Base-by-base conservation (phyloP, 2,113 vertebrate species). In the Grammomys surdaster region DNA sequence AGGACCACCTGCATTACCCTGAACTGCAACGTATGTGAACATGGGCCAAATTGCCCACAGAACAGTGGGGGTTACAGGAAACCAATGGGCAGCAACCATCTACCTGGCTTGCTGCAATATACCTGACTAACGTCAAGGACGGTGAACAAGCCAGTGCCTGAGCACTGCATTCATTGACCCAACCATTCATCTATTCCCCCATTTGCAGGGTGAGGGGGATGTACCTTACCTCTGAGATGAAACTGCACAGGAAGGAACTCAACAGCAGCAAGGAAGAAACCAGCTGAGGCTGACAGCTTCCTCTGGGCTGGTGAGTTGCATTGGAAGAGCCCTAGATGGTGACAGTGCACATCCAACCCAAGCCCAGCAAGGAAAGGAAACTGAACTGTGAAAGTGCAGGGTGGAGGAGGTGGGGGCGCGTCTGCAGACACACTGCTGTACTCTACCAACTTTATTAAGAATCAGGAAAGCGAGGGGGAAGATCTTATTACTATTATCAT, bases 401-500 rank as follows among this genome's bases (percentile, higher is more conserved):
- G 63, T 33, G 63, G n/a, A 24, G 26, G 63, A 26, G 19, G 48
- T 56, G n/a, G 73, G 28, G 75, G 36, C 19, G 36, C 0, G 48
- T 70, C 86, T 67, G 81, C 88, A 92, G 82, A 95, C 63, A 84
- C 1, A 13, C 24, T 40, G 82, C 70, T 78, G 89, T 51, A 72
- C 65, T 70, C 91, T 69, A 95, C n/a, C 81, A 96, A 93, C 91
- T 96, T 97, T 94, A 95, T 89, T 93, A 94, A 94, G 93, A 91
- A 91, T 80, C 75, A 46, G 40, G 78, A 72, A 84, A 72, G 60
- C 81, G 73, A 90, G 51, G 20, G 84, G 77, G 90, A 93, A 91
- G 87, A 94, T 54, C 81, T 91, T 93, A 90, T 92, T 90, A 80
- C 94, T 91, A 95, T 96, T 97, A 91, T 96, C 89, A 97, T 96